These are phyloP conservation scores for Alaudala cheleensis DNA, from an alignment of 2,113 vertebrate species.

Conservation along the genomic window DNA sequence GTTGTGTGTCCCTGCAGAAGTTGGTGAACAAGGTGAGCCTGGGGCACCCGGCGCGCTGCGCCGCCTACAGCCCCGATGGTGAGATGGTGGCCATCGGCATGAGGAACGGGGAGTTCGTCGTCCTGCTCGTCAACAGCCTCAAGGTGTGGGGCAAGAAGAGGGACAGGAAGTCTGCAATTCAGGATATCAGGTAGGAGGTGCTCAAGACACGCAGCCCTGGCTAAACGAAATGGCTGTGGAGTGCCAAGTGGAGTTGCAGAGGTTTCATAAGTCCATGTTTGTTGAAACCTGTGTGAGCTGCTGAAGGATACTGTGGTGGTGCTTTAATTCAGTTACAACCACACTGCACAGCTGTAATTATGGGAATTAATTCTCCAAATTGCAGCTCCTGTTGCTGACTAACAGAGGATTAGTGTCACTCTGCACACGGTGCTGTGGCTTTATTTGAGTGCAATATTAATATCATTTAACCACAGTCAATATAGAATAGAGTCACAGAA, in stretches of 20 bases:
- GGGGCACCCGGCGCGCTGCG: slow-evolving; percentile 89
- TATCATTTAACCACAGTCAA: neutral
- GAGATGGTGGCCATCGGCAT: slow-evolving; percentile 96
- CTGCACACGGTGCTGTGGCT: neutral
- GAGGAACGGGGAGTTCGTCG: slow-evolving; percentile 94
- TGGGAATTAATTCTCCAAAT: neutral
- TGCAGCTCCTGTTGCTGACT: neutral
- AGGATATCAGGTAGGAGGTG: slow-evolving; percentile 86
- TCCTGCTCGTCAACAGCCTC: slow-evolving; percentile 91
- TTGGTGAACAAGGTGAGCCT: slow-evolving; percentile 93
- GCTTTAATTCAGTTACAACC: neutral
- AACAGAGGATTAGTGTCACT: neutral
- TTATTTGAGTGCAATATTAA: neutral
- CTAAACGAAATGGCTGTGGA: rapidly evolving
- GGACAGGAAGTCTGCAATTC: slow-evolving; percentile 91
- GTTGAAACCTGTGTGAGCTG: neutral
- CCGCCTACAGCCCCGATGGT: slow-evolving; percentile 88
- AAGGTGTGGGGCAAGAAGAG: slow-evolving; percentile 96
- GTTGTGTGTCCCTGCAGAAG: slow-evolving; percentile 77
- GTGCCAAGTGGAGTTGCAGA: neutral
- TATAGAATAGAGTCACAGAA: neutral
- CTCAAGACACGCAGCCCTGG: neutral
- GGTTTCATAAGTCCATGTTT: rapidly evolving
- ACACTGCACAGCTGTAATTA: neutral
- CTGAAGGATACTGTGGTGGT: neutral